Conservation (phyloP, 2,888 invertebrate genomes). For the Drosophila melanosoma region DNA sequence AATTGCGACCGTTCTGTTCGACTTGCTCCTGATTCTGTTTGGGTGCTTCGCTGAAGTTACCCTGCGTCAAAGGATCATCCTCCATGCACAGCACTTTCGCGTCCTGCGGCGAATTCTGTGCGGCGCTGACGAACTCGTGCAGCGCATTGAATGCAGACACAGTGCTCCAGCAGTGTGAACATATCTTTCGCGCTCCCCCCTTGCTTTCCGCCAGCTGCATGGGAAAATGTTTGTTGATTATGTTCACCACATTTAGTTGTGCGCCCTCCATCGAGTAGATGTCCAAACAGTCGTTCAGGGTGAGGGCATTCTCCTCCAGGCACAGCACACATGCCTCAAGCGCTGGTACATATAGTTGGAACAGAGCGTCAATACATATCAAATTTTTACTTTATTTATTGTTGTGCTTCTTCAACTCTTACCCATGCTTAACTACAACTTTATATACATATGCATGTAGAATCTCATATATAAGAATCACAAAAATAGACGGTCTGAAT, state of each 20-base stretch:
- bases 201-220: constrained; percentile 59
- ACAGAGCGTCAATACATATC: neutral
- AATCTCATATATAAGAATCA: constrained; percentile 13
- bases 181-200: constrained; percentile 60
- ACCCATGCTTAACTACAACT: constrained; percentile 47
- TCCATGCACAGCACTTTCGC: constrained; percentile 64
- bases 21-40: constrained; percentile 25
- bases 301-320: constrained; percentile 60
- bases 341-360: constrained; percentile 27
- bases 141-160: constrained; percentile 74
- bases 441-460: constrained; percentile 34
- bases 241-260: constrained; percentile 53
- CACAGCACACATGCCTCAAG: constrained; percentile 58
- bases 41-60: constrained; percentile 58
- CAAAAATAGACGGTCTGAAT: neutral
- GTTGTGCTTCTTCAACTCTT: constrained; percentile 20
- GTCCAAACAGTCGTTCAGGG: constrained; percentile 46
- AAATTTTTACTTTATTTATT: neutral
- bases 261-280: constrained; percentile 46
- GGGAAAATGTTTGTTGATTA: constrained; percentile 63
- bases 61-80: constrained; percentile 70
- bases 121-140: constrained; percentile 68
- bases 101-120: constrained; percentile 65
- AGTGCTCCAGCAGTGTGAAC: constrained; percentile 75
- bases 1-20: constrained; percentile 47